phyloP scores from a whole-genome alignment of 2,797 vertebrate genomes.

The Bothrops alternatus region DNA sequence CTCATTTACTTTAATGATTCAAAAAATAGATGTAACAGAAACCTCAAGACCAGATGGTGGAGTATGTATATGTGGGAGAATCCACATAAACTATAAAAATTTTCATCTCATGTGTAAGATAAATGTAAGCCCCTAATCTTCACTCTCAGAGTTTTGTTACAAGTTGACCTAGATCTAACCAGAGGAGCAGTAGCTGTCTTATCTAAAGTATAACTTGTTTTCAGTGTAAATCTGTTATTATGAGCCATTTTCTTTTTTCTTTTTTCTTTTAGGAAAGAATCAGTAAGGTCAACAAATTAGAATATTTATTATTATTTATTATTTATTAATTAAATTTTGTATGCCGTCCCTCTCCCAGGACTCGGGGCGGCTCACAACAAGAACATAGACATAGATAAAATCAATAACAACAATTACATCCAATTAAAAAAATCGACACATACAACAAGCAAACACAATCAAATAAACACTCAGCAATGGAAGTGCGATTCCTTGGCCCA shows the following conservation, averaged over 20 bases:
- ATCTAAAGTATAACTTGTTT: background rate
- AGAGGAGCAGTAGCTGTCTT: conserved; percentile 51
- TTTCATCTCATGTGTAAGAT: conserved; percentile 75
- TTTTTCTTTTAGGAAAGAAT: background rate
- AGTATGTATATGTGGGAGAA: conserved; percentile 36
- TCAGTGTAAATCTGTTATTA: background rate
- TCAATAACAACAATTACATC: too few species aligned
- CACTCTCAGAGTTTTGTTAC: conserved; percentile 61
- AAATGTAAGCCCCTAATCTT: conserved; percentile 66
- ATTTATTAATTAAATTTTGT: too few species aligned
- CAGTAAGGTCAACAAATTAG: background rate
- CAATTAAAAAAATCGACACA: too few species aligned
- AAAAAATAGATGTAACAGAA: conserved; percentile 75
- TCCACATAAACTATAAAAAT: conserved; percentile 64
- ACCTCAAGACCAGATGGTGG: conserved; percentile 76
- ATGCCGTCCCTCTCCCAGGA: too few species aligned
- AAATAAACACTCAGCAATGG: too few species aligned
- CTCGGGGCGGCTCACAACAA: too few species aligned
- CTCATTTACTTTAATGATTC: conserved; percentile 80
- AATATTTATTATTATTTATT: background rate
- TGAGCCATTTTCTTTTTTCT: background rate
- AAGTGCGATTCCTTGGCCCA: too few species aligned
- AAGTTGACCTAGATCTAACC: conserved; percentile 68
- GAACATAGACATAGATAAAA: too few species aligned
- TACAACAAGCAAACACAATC: too few species aligned